phyloP scores from a whole-genome alignment of 2,113 vertebrate species.

The Hymenochirus boettgeri region DNA sequence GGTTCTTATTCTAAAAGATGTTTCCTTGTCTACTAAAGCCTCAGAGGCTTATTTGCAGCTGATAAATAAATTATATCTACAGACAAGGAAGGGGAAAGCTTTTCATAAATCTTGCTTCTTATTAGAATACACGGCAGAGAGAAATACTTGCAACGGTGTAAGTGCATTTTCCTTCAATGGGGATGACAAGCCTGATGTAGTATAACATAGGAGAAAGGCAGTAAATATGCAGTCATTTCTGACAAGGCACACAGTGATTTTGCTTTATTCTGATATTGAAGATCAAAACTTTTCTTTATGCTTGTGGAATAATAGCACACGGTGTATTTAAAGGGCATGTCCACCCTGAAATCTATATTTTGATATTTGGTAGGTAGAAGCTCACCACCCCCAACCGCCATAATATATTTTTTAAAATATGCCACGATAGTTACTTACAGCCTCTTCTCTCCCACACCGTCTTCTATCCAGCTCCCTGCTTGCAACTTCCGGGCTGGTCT shows the following conservation, averaged over 20 bases:
- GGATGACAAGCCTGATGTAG: slow-evolving; percentile 2
- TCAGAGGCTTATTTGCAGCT: background rate
- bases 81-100: slow-evolving; percentile 1
- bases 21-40: background rate
- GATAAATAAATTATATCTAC: slow-evolving; percentile 18
- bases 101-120: slow-evolving; percentile 7
- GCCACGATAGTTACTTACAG: too few species aligned
- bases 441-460: too few species aligned
- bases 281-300: too few species aligned
- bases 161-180: slow-evolving; percentile 6
- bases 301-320: too few species aligned
- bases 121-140: slow-evolving; percentile 10
- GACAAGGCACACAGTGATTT: background rate
- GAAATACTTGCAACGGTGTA: slow-evolving; percentile 9
- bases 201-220: slow-evolving; percentile 12
- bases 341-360: too few species aligned
- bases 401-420: too few species aligned
- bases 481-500: too few species aligned
- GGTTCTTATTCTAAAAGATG: slow-evolving; percentile 2
- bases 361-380: too few species aligned
- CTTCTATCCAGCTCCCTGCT: too few species aligned
- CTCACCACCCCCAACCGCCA: too few species aligned
- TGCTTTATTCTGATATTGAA: too few species aligned
- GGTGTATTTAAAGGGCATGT: too few species aligned
- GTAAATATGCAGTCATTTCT: background rate